Base-by-base conservation (phyloP, 2,797 vertebrate genomes). In the Chelmon rostratus region DNA sequence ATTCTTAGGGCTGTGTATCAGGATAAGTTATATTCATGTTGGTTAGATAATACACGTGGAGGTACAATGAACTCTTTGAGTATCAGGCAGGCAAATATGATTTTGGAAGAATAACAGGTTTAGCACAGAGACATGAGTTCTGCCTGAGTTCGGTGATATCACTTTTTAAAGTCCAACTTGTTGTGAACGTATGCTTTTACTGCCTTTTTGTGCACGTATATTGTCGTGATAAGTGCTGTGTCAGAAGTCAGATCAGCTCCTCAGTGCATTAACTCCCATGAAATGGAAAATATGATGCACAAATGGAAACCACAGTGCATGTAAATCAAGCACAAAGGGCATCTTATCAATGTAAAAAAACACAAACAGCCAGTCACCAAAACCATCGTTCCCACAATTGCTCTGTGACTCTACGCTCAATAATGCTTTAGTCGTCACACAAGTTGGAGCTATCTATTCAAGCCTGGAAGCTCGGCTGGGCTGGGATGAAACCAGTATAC, bases 401-500 rank as follows among this genome's bases (percentile, higher is more conserved):
- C 77, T 86, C 19, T 69, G 8, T 81, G 89, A 88, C 78, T 88
- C 68, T 69, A 23, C 56, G 16, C 38, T 84, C 85, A 82, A 85
- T 88, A 89, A 87, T 89, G 77, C 82, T 88, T 88, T 78, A 81
- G 84, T 86, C 86, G 91, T 85, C 78, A 88, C 87, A 88, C 79
- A 68, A 84, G 81, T 75, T 81, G 52, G 81, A 78, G 78, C 23
- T 50, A 68, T 78, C 91, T 87, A 93, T 93, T 93, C 86, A 93
- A 75, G 35, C 53, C 79, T 89, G 69, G 86, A 81, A 90, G 82
- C 87, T 84, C 15, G 79, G 68, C 83, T 83, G 78, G 88, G 89
- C 88, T 89, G 82, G 88, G 91, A 89, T 90, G 93, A 94, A 94
- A 94, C 89, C 89, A 91, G 77, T 89, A 94, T 77, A 93, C 92